These are phyloP conservation scores for Catamblyrhynchus diadema DNA, from an alignment of 2,797 vertebrate species.

Conservation along the genomic window DNA sequence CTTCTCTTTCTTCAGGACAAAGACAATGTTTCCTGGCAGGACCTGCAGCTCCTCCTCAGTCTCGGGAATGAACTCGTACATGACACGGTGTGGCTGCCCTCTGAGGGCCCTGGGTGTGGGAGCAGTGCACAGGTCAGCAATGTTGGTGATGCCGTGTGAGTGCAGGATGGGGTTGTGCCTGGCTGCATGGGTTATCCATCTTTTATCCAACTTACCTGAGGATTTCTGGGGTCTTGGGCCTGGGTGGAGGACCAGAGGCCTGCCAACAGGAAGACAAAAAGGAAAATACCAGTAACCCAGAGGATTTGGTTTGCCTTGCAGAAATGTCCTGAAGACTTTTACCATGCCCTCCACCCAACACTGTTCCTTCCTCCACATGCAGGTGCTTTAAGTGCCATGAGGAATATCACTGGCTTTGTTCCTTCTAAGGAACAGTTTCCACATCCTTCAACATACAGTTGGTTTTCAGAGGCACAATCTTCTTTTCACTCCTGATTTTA, in stretches of 20 bases:
- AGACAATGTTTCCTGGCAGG: slow-evolving; percentile 93
- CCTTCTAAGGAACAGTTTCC: neutral
- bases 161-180: neutral
- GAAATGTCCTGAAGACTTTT: neutral
- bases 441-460: neutral
- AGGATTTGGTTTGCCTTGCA: neutral
- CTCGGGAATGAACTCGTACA: slow-evolving; percentile 90
- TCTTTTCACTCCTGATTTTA: neutral
- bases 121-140: neutral
- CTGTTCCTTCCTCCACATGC: neutral
- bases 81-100: slow-evolving; percentile 88
- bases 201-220: slow-evolving; percentile 80
- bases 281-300: neutral
- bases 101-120: slow-evolving; percentile 81
- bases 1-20: slow-evolving; percentile 87
- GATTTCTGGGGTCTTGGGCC: slow-evolving; percentile 86
- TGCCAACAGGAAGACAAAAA: slow-evolving; percentile 45
- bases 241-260: slow-evolving; percentile 80
- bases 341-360: rapidly evolving
- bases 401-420: neutral
- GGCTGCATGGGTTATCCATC: neutral
- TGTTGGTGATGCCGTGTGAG: rapidly evolving
- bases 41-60: slow-evolving; percentile 88
- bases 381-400: neutral
- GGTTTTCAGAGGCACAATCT: neutral